Evolutionary conservation across 2,113 vertebrate species (phyloP), one percentile per base, ranked within the genome.

Genomic region (Uropsilus gracilis): DNA sequence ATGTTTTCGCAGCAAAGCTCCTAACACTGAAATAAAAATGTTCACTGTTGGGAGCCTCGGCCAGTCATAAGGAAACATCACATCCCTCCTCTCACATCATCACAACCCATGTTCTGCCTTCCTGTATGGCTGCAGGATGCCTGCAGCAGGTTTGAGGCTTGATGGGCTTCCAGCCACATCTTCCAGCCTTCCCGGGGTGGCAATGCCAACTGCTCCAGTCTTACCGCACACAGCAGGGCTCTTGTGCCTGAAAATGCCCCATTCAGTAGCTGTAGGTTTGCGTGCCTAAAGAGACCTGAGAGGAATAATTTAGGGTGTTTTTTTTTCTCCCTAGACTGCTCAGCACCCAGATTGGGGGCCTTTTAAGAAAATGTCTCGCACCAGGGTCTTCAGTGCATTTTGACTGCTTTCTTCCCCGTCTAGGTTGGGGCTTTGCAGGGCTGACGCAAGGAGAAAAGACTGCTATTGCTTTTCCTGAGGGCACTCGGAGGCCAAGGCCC

Each of bases 381-480:
- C 85, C 63, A 59, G 88, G 81, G 55, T 85, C 68, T 97, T 93
- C 66, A 53, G 42, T 77, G 37, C 75, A 63, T 68, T 89, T 84
- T 57, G 71, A 95, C 53, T 69, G 63, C 94, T 73, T 93, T 61
- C 82, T 84, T 85, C 34, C 50, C 85, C 55, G 90, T 92, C 24
- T 59, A 76, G n/a, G 8, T 5, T 85, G 12, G 66, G 71, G 37
- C 57, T 93, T 72, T 91, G n/a, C 80, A 82, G 71, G 85, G 72
- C 72, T 94, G 75, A 81, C 2, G 8, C 64, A 89, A 48, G 55
- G 39, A 92, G 63, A 66, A 84, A 96, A 96, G 44, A 34, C 68
- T 88, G 82, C 78, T 94, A 32, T 76, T 96, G 85, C 96, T 94
- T 89, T 91, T 96, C 81, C 81, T 8, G 59, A 94, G 95, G 87